Conservation (phyloP, 2,888 invertebrate genomes). For the Spodoptera exigua region DNA sequence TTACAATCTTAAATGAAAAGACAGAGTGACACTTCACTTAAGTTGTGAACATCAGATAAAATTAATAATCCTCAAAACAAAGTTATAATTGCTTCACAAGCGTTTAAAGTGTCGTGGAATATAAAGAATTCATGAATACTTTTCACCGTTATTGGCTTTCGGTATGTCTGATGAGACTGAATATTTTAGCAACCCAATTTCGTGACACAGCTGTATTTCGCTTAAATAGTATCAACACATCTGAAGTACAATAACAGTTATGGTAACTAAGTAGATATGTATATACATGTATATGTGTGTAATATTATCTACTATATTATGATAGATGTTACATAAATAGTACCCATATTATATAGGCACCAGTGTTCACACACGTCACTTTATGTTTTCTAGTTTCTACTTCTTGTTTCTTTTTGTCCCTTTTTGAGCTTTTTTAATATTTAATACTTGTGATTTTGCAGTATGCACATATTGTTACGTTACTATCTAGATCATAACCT, state of each 20-base stretch:
- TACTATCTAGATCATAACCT: no score
- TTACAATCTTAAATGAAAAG: constrained; percentile 42
- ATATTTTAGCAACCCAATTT: constrained; percentile 38
- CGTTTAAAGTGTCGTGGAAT: background rate
- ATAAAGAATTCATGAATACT: constrained; percentile 14
- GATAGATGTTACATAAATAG: no score
- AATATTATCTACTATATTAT: no score
- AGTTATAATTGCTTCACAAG: no score
- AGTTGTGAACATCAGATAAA: constrained; percentile 15
- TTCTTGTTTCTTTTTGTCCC: no score
- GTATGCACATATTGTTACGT: no score
- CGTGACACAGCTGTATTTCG: constrained; percentile 24
- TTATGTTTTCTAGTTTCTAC: no score
- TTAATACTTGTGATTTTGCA: no score
- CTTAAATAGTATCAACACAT: constrained; percentile 13
- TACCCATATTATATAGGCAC: no score
- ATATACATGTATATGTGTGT: background rate
- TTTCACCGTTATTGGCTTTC: constrained; percentile 18
- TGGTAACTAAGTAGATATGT: background rate
- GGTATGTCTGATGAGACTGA: constrained; percentile 30
- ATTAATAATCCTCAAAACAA: no score
- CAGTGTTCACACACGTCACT: no score
- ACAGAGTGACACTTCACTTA: constrained; percentile 24
- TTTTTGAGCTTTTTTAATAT: no score
- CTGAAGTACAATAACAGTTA: background rate